These are phyloP conservation scores for Danio albolineatus DNA, from an alignment of 2,797 vertebrate species.

Conservation along the genomic window DNA sequence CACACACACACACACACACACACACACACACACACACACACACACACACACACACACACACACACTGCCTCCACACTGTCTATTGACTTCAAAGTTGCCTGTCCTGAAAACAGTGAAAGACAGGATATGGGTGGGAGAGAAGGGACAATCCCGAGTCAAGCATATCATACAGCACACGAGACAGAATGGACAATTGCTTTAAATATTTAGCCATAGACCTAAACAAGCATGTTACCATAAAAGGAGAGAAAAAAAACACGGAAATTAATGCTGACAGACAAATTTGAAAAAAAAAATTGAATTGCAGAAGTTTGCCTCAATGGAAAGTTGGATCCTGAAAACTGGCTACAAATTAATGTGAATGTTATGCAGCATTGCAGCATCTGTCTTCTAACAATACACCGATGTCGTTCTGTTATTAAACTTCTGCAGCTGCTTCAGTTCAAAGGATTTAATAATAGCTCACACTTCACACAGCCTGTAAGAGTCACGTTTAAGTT, in stretches of 20 bases:
- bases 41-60: conserved; percentile 54
- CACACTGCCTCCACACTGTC: conserved; percentile 70
- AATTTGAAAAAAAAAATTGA: conserved; percentile 50
- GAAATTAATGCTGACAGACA: conserved; percentile 56
- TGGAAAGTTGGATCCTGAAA: conserved; percentile 54
- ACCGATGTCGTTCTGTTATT: conserved; percentile 20
- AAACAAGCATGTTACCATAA: conserved; percentile 67
- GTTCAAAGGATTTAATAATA: conserved; percentile 29
- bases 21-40: conserved; percentile 54
- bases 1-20: conserved; percentile 59
- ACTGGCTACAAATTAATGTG: conserved; percentile 29
- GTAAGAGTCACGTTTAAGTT: neutral
- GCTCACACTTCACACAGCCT: neutral
- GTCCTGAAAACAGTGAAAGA: conserved; percentile 69
- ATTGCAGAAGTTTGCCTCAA: conserved; percentile 15
- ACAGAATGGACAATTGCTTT: conserved; percentile 66
- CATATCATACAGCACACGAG: conserved; percentile 58
- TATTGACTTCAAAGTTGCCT: conserved; percentile 74
- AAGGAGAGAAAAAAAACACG: conserved; percentile 64
- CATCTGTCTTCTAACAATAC: neutral
- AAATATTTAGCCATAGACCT: conserved; percentile 66
- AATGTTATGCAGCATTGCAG: conserved; percentile 2
- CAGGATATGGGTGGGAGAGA: conserved; percentile 76
- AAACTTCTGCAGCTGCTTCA: neutral
- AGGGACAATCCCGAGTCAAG: conserved; percentile 57